phyloP scores from a whole-genome alignment of 2,797 vertebrate species.

The Anguilla anguilla region DNA sequence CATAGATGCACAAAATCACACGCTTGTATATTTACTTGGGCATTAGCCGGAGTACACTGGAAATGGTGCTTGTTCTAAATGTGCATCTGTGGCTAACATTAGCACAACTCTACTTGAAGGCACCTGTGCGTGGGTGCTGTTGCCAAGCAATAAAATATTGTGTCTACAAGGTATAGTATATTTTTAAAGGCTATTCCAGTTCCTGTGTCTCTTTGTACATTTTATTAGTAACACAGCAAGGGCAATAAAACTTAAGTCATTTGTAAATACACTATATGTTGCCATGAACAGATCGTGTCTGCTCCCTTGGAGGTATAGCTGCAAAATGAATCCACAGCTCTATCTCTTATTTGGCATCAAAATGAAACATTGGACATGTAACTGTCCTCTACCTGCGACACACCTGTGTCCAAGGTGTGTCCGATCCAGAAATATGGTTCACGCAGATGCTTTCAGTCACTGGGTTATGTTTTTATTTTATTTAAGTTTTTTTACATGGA shows the following conservation, averaged over 20 bases:
- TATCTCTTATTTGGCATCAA: neutral
- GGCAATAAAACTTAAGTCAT: neutral
- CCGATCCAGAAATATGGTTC: neutral
- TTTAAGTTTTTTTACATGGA: neutral
- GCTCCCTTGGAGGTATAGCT: neutral
- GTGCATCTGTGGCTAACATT: neutral
- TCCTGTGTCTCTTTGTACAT: neutral
- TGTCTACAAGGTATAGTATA: neutral
- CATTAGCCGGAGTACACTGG: neutral
- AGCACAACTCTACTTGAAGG: neutral
- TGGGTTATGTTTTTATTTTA: neutral
- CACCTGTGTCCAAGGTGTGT: neutral
- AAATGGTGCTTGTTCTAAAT: neutral
- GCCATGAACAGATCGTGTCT: neutral
- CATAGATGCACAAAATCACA: neutral
- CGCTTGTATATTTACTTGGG: neutral
- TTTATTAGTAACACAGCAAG: neutral
- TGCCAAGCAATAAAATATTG: conserved; percentile 1
- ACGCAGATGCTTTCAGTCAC: neutral
- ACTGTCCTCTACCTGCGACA: neutral
- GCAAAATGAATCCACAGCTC: neutral
- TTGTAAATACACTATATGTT: neutral
- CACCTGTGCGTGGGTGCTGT: neutral
- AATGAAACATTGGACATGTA: neutral
- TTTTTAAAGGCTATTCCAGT: neutral